Evolutionary conservation across 2,888 invertebrate genomes (phyloP), one percentile per base, ranked within the genome.

Genomic region (Chymomyza fuscimana): DNA sequence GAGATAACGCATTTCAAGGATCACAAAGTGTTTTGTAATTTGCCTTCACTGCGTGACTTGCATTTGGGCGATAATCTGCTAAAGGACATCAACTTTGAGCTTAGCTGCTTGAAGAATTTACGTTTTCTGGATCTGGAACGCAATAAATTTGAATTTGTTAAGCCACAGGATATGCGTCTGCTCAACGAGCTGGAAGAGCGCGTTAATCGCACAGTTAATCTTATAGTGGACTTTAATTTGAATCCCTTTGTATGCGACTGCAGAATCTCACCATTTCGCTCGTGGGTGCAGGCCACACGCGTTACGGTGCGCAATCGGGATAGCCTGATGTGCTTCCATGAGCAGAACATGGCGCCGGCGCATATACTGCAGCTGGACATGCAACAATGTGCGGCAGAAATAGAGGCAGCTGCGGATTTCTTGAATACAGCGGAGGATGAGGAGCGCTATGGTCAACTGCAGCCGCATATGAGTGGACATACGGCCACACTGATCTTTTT

Each of bases 181-280:
- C 92, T 96, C 36, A 95, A 95, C 81, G 89, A 90, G 29, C 90
- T 95, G 61, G 92, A 93, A 15, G 91, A 92, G 51, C 79, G 81
- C 0, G 89, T 91, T 1, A 88, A 90, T 61, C 92, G 93, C 58
- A 86, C 80, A 1, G 86, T 82, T 2, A 92, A 93, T 75, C 91
- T 95, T 36, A 92, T 93, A 36, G 92, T 96, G 0, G 95, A 96
- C 85, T 92, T 96, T 22, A 92, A 93, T 61, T 91, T 93, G 1
- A 96, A 96, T 92, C 95, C 95, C 0, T 94, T 96, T 64, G 92
- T 93, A n/a, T 96, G 96, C 86, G 94, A 95, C 77, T 94, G 94
- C 79, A 94, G 93, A 72, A 92, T 94, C 29, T 93, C 93, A 73
- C 92, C 93, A 9, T 93, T 96, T 63, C 93, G 94, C 70, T 90